Evolutionary conservation across 2,113 vertebrate species (phyloP).

Genomic region (Tringa solitaria): DNA sequence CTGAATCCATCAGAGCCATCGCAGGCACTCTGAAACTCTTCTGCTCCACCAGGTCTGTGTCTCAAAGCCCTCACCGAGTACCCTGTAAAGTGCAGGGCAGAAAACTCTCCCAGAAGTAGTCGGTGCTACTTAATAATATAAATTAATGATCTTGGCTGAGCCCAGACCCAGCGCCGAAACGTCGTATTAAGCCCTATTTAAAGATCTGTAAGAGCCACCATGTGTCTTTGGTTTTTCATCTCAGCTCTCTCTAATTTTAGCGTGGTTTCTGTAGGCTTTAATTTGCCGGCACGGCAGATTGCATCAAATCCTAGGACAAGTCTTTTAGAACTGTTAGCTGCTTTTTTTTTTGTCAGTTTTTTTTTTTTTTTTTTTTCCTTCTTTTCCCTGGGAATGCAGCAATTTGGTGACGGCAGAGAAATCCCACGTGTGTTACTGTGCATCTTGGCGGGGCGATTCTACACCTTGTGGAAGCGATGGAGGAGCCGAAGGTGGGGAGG

Average conservation of each 20-base stretch:
- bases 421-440: not conserved
- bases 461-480: not conserved
- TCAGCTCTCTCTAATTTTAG: constrained; percentile 59
- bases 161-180: not conserved
- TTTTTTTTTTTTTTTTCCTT: not conserved
- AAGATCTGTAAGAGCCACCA: constrained; percentile 10
- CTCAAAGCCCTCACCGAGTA: not conserved
- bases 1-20: not conserved
- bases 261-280: constrained; percentile 33
- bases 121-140: not conserved
- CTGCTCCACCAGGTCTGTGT: not conserved
- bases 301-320: constrained; percentile 26
- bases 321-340: not conserved
- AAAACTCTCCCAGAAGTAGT: not conserved
- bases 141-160: not conserved
- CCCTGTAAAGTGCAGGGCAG: not conserved
- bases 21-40: not conserved
- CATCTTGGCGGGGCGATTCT: not conserved
- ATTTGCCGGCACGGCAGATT: constrained; percentile 22
- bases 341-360: not conserved
- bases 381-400: not conserved
- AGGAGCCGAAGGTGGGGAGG: not conserved
- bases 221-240: constrained; percentile 37
- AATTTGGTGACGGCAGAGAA: not conserved
- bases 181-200: constrained; percentile 2